Conservation (phyloP, 2,113 vertebrate species). For the Pseudopipra pipra region DNA sequence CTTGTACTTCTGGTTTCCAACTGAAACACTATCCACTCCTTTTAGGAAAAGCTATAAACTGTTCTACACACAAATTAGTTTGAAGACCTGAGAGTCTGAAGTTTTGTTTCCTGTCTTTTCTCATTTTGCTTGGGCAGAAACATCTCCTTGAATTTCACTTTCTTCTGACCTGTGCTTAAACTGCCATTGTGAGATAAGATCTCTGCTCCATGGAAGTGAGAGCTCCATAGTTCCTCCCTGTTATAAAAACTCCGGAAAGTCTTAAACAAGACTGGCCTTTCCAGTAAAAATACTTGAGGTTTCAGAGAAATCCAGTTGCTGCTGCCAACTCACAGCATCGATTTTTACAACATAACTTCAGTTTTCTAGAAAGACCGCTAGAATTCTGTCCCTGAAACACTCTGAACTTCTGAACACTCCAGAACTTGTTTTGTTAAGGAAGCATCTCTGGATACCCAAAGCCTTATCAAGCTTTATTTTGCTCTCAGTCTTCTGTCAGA, state of each 20-base stretch:
- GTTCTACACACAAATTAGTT: background rate
- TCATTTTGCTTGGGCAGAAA: background rate
- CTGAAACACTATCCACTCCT: background rate
- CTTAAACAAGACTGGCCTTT: background rate
- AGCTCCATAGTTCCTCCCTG: background rate
- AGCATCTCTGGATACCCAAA: background rate
- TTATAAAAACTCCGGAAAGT: background rate
- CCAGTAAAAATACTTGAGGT: background rate
- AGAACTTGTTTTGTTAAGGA: background rate
- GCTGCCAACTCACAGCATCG: background rate
- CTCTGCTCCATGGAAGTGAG: background rate
- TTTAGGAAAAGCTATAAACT: background rate
- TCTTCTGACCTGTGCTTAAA: background rate
- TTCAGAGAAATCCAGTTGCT: background rate
- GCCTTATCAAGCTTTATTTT: background rate
- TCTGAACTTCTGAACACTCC: background rate
- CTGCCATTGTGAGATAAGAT: background rate
- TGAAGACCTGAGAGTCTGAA: background rate
- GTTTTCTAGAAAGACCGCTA: background rate
- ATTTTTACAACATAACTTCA: background rate
- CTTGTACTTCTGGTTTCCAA: background rate
- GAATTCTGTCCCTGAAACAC: background rate
- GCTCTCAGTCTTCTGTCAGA: background rate
- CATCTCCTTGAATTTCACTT: background rate
- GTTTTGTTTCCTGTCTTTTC: background rate